phyloP scores from a whole-genome alignment of 2,888 invertebrate species.

The Drosophila picticornis region DNA sequence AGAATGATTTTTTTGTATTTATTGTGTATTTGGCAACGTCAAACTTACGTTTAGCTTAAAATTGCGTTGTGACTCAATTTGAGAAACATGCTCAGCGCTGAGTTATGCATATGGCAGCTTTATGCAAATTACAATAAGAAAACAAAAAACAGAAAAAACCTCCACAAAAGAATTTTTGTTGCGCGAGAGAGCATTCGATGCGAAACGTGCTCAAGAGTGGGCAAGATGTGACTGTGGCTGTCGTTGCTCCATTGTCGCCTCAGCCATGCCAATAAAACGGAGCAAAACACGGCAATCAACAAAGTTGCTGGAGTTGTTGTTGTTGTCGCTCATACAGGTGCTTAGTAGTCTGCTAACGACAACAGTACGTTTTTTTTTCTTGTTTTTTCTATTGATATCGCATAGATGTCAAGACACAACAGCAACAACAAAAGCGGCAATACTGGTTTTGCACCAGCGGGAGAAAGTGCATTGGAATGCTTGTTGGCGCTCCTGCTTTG shows the following conservation, averaged over 20 bases:
- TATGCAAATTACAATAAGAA: conserved; percentile 61
- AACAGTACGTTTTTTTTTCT: conserved; percentile 57
- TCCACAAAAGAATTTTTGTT: conserved; percentile 29
- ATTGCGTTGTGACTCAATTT: conserved; percentile 60
- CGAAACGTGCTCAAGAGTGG: conserved; percentile 65
- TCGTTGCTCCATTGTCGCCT: conserved; percentile 41
- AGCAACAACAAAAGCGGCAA: conserved; percentile 49
- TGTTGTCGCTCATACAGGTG: conserved; percentile 60
- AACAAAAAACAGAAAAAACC: neutral
- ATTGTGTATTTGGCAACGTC: neutral
- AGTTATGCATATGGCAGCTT: conserved; percentile 54
- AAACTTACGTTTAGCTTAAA: conserved; percentile 65
- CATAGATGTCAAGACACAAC: conserved; percentile 71
- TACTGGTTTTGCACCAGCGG: conserved; percentile 58
- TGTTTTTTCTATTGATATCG: conserved; percentile 75
- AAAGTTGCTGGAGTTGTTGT: conserved; percentile 30
- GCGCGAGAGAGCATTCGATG: conserved; percentile 16
- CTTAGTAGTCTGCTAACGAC: conserved; percentile 61
- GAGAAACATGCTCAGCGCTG: conserved; percentile 64
- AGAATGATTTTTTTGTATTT: neutral
- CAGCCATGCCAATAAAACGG: conserved; percentile 64
- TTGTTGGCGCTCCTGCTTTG: conserved; percentile 30
- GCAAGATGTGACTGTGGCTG: conserved; percentile 69
- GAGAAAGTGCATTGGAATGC: conserved; percentile 76
- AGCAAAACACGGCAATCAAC: conserved; percentile 62